phyloP scores from a whole-genome alignment of 2,888 invertebrate genomes.

The Scrobipalpa costella region DNA sequence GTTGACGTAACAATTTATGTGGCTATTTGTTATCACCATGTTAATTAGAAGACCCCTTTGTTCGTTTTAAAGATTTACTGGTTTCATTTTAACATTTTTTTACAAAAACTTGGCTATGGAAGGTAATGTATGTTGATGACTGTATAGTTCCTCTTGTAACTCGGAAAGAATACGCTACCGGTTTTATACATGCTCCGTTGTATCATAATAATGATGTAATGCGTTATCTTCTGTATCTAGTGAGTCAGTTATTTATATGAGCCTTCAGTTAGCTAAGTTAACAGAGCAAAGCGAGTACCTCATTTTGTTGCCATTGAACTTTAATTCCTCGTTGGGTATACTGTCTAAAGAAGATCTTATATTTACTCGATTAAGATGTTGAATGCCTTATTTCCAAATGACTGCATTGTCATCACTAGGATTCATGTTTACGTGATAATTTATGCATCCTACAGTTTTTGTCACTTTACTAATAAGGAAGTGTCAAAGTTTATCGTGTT shows the following conservation, averaged over 20 bases:
- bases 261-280: conserved; percentile 30
- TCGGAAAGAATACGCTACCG: conserved; percentile 2
- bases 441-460: not conserved
- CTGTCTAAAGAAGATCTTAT: conserved; percentile 8
- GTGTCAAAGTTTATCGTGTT: not conserved
- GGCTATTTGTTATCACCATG: conserved; percentile 52
- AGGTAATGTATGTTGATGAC: not conserved
- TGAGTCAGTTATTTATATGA: conserved; percentile 27
- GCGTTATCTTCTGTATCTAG: conserved; percentile 21
- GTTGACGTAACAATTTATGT: conserved; percentile 59
- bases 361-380: not conserved
- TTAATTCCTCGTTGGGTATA: conserved; percentile 22
- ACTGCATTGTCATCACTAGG: not conserved
- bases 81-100: not conserved
- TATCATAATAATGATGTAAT: conserved; percentile 30
- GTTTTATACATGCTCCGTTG: conserved; percentile 5
- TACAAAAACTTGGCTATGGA: not conserved
- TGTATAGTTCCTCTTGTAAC: conserved; percentile 5
- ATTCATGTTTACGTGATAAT: not conserved
- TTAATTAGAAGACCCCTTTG: conserved; percentile 43
- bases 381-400: not conserved
- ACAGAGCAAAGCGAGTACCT: conserved; percentile 31
- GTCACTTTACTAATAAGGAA: not conserved
- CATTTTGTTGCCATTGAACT: conserved; percentile 32
- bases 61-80: conserved; percentile 37